A percentile compares a stretch with the other conserved stretches of the same genome.
Conservation (phyloP, 1,140 invertebrate genomes). For the Drosophila teissieri region DNA sequence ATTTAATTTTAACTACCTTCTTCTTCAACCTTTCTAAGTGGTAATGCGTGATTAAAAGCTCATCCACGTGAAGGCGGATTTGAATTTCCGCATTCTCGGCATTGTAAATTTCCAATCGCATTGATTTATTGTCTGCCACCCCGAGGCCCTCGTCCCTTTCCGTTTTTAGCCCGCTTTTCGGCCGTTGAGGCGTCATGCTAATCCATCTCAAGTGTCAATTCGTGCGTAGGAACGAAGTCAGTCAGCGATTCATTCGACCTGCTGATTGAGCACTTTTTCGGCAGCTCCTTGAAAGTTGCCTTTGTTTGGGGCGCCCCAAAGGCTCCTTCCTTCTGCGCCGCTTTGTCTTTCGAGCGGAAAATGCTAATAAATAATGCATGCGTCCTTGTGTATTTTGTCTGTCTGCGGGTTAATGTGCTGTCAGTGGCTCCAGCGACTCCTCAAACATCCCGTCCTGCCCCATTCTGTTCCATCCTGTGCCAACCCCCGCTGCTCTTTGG, state of each 20-base stretch:
- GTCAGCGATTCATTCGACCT: conserved; percentile 70
- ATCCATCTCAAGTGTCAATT: conserved; percentile 81
- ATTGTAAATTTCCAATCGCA: conserved; percentile 43
- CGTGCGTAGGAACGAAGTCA: conserved; percentile 67
- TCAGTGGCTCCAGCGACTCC: conserved; percentile 47
- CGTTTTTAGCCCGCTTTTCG: conserved; percentile 5
- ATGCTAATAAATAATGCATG: conserved; percentile 81
- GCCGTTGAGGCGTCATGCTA: conserved; percentile 61
- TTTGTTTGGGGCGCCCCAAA: conserved; percentile 25
- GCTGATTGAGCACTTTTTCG: conserved; percentile 76
- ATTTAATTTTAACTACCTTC: not conserved
- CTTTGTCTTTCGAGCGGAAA: conserved; percentile 62
- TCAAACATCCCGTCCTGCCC: not conserved
- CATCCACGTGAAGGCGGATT: conserved; percentile 13
- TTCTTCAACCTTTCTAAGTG: not conserved
- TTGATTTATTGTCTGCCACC: conserved; percentile 34
- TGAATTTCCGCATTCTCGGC: conserved; percentile 21
- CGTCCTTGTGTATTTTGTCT: conserved; percentile 69
- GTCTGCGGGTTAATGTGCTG: conserved; percentile 74
- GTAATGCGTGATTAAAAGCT: not conserved
- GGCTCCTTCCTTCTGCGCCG: conserved; percentile 8
- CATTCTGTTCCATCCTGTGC: not conserved
- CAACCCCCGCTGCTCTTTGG: conserved; percentile 21
- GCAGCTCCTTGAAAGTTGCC: conserved; percentile 29
- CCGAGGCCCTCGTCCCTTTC: not conserved